phyloP scores from a whole-genome alignment of 1,140 invertebrate genomes.

The Macrobrachium nipponense region DNA sequence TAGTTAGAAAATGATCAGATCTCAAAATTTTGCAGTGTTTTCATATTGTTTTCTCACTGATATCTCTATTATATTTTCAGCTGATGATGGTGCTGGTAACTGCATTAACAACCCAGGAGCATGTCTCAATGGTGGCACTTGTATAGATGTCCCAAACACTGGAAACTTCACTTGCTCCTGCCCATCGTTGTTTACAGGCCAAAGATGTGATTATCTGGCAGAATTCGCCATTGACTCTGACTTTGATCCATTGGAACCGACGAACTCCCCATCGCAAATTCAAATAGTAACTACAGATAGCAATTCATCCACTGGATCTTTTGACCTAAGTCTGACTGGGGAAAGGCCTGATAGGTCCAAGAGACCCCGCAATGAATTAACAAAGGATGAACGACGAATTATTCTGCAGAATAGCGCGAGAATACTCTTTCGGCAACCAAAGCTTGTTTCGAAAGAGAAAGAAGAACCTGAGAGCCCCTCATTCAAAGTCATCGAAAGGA shows the following conservation, averaged over 20 bases:
- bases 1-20: too few relatives aligned
- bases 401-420: slow-evolving; percentile 58
- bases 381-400: slow-evolving; percentile 43
- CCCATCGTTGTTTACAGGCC: slow-evolving; percentile 59
- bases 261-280: too few relatives aligned
- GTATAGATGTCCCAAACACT: slow-evolving; percentile 47
- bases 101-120: slow-evolving; percentile 5
- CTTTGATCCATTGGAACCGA: too few relatives aligned
- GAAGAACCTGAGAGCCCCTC: slow-evolving; percentile 19
- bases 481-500: slow-evolving; percentile 35
- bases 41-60: too few relatives aligned
- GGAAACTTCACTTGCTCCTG: slow-evolving; percentile 63
- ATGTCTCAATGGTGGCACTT: slow-evolving; percentile 65
- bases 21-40: too few relatives aligned
- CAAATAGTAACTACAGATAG: too few relatives aligned
- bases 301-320: not conserved
- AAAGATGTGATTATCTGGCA: slow-evolving; percentile 58
- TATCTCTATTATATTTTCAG: too few relatives aligned
- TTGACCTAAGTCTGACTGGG: not conserved
- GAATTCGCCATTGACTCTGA: not conserved
- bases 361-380: not conserved
- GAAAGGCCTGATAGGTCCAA: not conserved
- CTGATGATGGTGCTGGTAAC: too few relatives aligned
- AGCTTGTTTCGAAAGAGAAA: slow-evolving; percentile 17
- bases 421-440: slow-evolving; percentile 57